A percentile compares a stretch with the other conserved stretches of the same genome.
Conservation (phyloP, 2,888 invertebrate species). For the Eupithecia pulchellata region DNA sequence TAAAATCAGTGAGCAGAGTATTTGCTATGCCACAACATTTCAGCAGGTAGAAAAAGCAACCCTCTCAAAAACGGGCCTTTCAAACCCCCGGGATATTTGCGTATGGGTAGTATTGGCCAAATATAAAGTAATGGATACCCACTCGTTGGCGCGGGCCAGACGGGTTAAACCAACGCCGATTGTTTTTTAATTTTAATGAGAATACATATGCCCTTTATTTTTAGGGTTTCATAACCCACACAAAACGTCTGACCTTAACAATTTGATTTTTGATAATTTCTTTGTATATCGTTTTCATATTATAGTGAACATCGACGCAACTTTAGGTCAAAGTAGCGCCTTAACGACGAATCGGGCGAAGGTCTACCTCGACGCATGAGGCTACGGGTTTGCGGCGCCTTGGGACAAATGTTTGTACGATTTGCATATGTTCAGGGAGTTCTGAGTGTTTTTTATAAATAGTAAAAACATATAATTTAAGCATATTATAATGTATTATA, state of each 20-base stretch:
- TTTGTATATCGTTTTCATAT: too few relatives aligned
- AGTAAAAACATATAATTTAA: too few relatives aligned
- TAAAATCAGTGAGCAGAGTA: neutral
- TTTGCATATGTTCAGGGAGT: too few relatives aligned
- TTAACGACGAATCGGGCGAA: too few relatives aligned
- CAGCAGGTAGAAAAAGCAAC: slow-evolving; percentile 6
- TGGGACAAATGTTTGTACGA: too few relatives aligned
- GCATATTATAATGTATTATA: too few relatives aligned
- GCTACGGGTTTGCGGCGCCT: too few relatives aligned
- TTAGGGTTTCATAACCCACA: neutral
- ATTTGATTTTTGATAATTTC: too few relatives aligned
- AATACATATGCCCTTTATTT: neutral
- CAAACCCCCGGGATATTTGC: slow-evolving; percentile 23
- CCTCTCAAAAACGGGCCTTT: slow-evolving; percentile 5
- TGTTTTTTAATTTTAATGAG: neutral
- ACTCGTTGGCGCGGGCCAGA: slow-evolving; percentile 28
- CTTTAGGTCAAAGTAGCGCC: too few relatives aligned
- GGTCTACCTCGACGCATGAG: too few relatives aligned
- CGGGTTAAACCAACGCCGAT: slow-evolving; percentile 19
- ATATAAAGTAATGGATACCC: slow-evolving; percentile 34
- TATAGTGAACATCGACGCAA: too few relatives aligned
- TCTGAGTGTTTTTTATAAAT: too few relatives aligned
- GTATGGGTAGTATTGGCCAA: slow-evolving; percentile 20
- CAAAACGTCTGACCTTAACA: neutral
- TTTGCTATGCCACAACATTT: neutral